Evolutionary conservation across 2,797 vertebrate genomes (phyloP).

Genomic region (Chaetodon trifasciatus): DNA sequence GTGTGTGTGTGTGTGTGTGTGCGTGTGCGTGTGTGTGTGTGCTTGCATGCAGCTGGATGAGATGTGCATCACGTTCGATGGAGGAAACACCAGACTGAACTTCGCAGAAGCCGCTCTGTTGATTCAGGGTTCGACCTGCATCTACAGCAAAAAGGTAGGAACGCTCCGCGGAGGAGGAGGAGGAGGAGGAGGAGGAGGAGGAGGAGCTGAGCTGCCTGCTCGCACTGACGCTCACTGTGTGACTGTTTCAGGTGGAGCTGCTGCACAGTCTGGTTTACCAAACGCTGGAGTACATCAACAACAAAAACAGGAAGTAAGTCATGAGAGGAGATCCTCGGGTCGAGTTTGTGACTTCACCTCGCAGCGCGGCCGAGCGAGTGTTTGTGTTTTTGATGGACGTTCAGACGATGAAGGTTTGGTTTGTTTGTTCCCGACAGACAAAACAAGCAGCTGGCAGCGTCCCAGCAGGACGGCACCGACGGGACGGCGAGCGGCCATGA

Average conservation of each 20-base stretch:
- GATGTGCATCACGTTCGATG: slow-evolving; percentile 94
- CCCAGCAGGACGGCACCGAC: slow-evolving; percentile 54
- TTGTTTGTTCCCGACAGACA: slow-evolving; percentile 66
- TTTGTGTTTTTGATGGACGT: not conserved
- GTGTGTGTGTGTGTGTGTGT: no score
- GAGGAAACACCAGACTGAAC: slow-evolving; percentile 92
- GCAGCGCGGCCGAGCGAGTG: not conserved
- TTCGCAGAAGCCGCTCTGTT: slow-evolving; percentile 93
- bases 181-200: no score
- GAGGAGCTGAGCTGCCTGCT: no score
- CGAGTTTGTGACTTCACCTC: no score
- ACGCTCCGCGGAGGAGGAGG: no score
- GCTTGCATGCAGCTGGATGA: slow-evolving; percentile 88
- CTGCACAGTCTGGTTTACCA: slow-evolving; percentile 94
- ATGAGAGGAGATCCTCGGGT: no score
- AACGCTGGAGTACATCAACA: slow-evolving; percentile 91
- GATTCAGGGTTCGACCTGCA: slow-evolving; percentile 93
- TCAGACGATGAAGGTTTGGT: not conserved
- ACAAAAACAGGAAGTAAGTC: slow-evolving; percentile 87
- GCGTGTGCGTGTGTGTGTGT: not conserved
- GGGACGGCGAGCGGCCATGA: not conserved
- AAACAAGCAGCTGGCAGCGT: slow-evolving; percentile 76
- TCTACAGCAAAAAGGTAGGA: slow-evolving; percentile 98
- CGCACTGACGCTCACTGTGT: no score
- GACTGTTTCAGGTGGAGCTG: slow-evolving; percentile 90